Percentiles rank a stretch among this genome's conserved stretches.
Conservation (phyloP, 2,888 invertebrate species). For the Glaucopsyche alexis region DNA sequence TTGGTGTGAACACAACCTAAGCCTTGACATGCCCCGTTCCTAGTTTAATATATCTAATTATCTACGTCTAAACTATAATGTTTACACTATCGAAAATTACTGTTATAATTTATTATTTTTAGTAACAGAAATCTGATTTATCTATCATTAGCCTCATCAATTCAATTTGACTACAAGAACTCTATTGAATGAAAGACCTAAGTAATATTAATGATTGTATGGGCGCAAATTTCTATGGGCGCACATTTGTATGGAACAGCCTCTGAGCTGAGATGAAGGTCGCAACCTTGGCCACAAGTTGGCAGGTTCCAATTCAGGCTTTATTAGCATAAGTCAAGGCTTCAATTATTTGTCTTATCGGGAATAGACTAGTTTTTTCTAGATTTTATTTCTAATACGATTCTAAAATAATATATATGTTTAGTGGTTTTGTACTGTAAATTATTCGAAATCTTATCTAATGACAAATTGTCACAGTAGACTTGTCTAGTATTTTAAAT, state of each 20-base stretch:
- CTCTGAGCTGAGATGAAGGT: constrained; percentile 11
- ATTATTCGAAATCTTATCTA: too few relatives aligned
- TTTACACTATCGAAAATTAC: not conserved
- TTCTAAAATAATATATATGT: too few relatives aligned
- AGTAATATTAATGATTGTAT: not conserved
- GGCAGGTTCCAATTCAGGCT: not conserved
- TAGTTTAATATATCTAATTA: too few relatives aligned
- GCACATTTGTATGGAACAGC: not conserved
- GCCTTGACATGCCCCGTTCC: too few relatives aligned
- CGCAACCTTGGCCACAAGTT: not conserved
- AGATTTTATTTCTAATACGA: too few relatives aligned
- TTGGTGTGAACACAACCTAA: too few relatives aligned
- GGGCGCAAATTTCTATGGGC: not conserved
- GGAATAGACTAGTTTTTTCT: not conserved
- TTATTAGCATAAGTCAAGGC: not conserved
- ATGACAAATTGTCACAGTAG: too few relatives aligned
- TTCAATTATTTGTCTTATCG: not conserved
- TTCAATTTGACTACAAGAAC: not conserved
- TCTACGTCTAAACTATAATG: too few relatives aligned
- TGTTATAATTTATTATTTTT: not conserved
- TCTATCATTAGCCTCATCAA: not conserved
- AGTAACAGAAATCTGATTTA: not conserved
- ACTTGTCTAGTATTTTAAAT: too few relatives aligned
- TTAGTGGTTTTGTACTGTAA: too few relatives aligned
- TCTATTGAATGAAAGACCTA: not conserved